These are phyloP conservation scores for Pocota personata DNA, from an alignment of 2,888 invertebrate species.

Conservation along the genomic window DNA sequence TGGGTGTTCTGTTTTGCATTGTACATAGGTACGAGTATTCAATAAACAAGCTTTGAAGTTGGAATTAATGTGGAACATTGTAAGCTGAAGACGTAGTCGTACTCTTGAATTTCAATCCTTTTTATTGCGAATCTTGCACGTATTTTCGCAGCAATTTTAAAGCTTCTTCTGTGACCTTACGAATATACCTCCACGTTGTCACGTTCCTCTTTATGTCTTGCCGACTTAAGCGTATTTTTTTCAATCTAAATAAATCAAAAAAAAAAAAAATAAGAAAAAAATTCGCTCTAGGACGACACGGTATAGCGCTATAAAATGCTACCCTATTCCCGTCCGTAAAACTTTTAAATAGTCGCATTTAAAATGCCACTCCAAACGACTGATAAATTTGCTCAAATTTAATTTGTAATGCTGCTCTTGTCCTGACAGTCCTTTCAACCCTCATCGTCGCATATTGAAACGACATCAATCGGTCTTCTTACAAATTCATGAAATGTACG, in stretches of 20 bases:
- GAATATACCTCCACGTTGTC: neutral
- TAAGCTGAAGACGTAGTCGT: too few species aligned
- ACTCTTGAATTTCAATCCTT: too few species aligned
- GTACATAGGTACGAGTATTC: too few species aligned
- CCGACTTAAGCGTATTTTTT: neutral
- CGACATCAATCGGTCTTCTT: constrained; percentile 66
- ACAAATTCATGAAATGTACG: constrained; percentile 72
- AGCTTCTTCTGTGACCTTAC: neutral
- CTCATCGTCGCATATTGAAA: constrained; percentile 60
- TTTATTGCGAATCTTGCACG: neutral
- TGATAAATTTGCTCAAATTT: constrained; percentile 70
- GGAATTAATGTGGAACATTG: too few species aligned
- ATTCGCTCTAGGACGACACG: neutral
- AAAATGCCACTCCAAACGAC: constrained; percentile 61
- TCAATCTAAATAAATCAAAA: neutral
- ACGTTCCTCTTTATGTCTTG: neutral
- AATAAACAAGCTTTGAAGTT: neutral
- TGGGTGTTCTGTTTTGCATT: too few species aligned
- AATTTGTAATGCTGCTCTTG: constrained; percentile 61
- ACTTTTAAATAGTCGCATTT: constrained; percentile 59
- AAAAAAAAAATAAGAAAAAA: neutral
- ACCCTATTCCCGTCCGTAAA: constrained; percentile 8
- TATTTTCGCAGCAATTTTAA: neutral
- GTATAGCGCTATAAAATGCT: neutral
- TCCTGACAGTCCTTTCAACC: constrained; percentile 49